These are phyloP conservation scores for Sarcophaga subvicina DNA, from an alignment of 2,888 invertebrate species.

Conservation along the genomic window DNA sequence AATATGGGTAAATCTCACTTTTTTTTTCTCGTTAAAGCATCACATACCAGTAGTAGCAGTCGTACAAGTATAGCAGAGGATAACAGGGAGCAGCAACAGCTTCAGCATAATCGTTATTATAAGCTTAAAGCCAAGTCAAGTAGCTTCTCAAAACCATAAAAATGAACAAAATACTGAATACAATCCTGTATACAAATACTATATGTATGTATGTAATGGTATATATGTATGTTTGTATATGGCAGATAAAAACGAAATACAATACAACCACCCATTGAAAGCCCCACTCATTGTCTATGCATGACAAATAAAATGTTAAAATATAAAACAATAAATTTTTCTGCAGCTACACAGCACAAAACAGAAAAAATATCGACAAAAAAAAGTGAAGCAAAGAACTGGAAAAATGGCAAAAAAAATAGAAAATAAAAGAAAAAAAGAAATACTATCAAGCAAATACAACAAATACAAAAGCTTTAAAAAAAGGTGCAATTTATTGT, in stretches of 20 bases:
- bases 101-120: constrained; percentile 34
- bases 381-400: not conserved
- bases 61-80: not conserved
- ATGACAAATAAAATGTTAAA: constrained; percentile 68
- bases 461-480: not conserved
- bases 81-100: constrained; percentile 13
- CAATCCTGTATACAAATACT: not conserved
- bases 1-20: constrained; percentile 67
- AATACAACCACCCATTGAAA: constrained; percentile 37
- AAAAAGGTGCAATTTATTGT: constrained; percentile 54
- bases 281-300: constrained; percentile 68
- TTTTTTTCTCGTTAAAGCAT: constrained; percentile 57
- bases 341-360: not conserved
- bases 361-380: not conserved
- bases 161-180: constrained; percentile 47
- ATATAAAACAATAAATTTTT: constrained; percentile 68
- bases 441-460: constrained; percentile 7
- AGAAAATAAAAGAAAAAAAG: not conserved
- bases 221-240: not conserved
- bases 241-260: not conserved
- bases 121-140: constrained; percentile 54
- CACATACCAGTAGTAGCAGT: constrained; percentile 18
- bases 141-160: constrained; percentile 63
- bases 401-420: constrained; percentile 2
- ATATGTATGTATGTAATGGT: not conserved